A percentile compares a stretch with the other conserved stretches of the same genome.
Evolutionary conservation across 30 jellyfish, hydroid and myxozoan genomes (phyloP).

Genomic region (Morbakka virulenta): DNA sequence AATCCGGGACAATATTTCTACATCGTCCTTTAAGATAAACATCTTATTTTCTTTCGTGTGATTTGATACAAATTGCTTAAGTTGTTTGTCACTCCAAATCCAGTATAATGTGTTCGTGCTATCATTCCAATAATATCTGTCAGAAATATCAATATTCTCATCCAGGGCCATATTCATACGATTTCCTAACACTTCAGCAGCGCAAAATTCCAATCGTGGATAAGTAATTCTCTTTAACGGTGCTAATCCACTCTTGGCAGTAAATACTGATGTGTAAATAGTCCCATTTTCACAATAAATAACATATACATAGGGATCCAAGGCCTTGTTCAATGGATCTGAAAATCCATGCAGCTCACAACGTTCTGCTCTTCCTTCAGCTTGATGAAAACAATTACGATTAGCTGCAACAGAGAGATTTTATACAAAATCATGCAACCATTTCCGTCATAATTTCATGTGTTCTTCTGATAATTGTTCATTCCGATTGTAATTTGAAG

Average conservation of each 20-base stretch:
- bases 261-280: background rate
- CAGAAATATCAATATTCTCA: background rate
- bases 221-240: background rate
- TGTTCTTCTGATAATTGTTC: background rate
- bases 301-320: conserved; percentile 11
- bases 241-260: conserved; percentile 6
- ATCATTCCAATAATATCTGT: background rate
- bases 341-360: conserved; percentile 12
- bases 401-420: background rate
- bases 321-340: conserved; percentile 14
- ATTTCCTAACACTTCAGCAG: background rate
- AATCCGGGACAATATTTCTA: conserved; percentile 11
- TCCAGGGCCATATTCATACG: background rate
- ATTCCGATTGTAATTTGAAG: background rate
- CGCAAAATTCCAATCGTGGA: too few species aligned
- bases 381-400: background rate
- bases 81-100: background rate
- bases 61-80: too few species aligned
- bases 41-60: too few species aligned
- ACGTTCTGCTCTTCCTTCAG: background rate
- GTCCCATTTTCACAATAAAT: background rate
- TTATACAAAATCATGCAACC: background rate
- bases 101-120: too few species aligned
- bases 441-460: background rate
- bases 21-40: background rate